phyloP scores from a whole-genome alignment of 2,113 vertebrate species.

The Pao palembangensis region DNA sequence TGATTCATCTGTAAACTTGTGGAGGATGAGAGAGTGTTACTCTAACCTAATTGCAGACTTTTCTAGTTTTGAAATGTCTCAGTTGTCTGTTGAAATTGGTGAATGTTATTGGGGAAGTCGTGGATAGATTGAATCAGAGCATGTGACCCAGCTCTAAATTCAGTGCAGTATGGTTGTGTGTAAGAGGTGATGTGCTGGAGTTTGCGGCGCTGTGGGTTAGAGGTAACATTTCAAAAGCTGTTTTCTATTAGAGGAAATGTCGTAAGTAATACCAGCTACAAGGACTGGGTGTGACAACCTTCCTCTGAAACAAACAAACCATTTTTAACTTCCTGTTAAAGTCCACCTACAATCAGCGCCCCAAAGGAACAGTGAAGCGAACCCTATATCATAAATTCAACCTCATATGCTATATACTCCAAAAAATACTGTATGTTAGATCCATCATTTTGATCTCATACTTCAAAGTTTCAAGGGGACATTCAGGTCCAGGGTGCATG shows the following conservation, averaged over 20 bases:
- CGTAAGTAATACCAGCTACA: conserved; percentile 78
- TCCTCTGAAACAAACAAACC: conserved; percentile 84
- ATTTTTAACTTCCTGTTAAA: conserved; percentile 80
- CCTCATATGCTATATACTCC: conserved; percentile 20
- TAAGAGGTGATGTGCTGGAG: conserved; percentile 36
- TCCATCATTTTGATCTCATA: conserved; percentile 21
- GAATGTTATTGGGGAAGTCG: conserved; percentile 1
- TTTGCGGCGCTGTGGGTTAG: conserved; percentile 34
- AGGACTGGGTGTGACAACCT: conserved; percentile 79
- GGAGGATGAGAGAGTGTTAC: neutral
- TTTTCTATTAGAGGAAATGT: conserved; percentile 82
- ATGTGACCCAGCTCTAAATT: conserved; percentile 15
- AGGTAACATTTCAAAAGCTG: conserved; percentile 67
- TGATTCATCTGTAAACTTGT: conserved; percentile 4
- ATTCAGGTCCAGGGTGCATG: neutral
- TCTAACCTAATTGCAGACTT: too few species aligned
- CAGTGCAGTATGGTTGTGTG: conserved; percentile 22
- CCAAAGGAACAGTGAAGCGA: conserved; percentile 49
- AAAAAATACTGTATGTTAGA: conserved; percentile 2
- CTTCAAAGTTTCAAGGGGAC: conserved; percentile 2
- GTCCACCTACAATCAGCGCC: conserved; percentile 71
- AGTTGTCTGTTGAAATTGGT: too few species aligned
- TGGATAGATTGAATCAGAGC: conserved; percentile 4
- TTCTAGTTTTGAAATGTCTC: too few species aligned
- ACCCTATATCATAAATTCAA: conserved; percentile 28